Conservation (phyloP, 2,113 vertebrate genomes). For the Oplegnathus fasciatus region DNA sequence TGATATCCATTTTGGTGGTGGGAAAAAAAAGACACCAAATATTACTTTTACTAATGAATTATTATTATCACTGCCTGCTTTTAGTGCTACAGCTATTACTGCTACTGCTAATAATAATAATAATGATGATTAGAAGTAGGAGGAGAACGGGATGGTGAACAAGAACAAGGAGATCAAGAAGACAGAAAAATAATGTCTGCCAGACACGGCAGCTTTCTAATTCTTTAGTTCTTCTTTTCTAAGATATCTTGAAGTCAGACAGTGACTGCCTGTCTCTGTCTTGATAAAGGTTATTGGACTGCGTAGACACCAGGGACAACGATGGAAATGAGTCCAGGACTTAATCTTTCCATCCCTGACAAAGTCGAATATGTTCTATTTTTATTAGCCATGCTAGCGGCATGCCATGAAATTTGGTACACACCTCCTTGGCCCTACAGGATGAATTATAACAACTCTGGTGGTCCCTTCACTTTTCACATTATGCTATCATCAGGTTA, state of each 20-base stretch:
- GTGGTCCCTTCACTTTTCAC: not conserved
- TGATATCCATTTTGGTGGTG: slow-evolving; percentile 20
- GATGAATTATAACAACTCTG: not conserved
- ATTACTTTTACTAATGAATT: slow-evolving; percentile 32
- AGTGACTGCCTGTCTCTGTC: not conserved
- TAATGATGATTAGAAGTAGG: slow-evolving; percentile 14
- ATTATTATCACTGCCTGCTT: slow-evolving; percentile 11
- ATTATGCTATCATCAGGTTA: not conserved
- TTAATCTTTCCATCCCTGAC: not conserved
- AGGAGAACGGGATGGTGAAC: not conserved
- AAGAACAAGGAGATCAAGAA: slow-evolving; percentile 13
- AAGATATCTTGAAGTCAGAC: not conserved
- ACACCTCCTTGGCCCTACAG: not conserved
- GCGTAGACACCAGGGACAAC: not conserved
- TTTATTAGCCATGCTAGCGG: not conserved
- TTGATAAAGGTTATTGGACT: not conserved
- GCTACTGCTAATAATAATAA: slow-evolving; percentile 4
- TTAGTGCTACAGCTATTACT: not conserved
- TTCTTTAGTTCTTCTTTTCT: not conserved
- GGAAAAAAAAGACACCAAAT: not conserved
- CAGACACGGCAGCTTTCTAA: not conserved
- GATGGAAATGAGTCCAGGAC: not conserved
- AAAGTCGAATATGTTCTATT: not conserved
- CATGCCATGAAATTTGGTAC: not conserved
- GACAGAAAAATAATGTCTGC: not conserved